Percentiles rank a stretch among this genome's conserved stretches.
phyloP scores from a whole-genome alignment of 2,113 vertebrate genomes.

The Pelobates fuscus region DNA sequence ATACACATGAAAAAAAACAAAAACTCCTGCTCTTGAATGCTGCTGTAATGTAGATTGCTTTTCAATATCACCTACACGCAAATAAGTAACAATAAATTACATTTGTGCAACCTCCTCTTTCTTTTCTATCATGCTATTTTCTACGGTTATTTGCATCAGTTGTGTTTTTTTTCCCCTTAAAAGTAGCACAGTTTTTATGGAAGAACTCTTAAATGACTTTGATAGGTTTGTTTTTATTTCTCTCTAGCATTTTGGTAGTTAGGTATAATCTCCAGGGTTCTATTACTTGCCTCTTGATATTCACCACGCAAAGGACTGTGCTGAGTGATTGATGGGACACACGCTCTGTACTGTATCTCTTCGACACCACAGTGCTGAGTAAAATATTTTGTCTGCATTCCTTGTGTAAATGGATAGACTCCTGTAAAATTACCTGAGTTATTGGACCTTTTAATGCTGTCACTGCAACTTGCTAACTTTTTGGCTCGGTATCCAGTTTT shows the following conservation, averaged over 20 bases:
- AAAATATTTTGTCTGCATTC: slow-evolving; percentile 50
- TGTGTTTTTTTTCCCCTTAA: slow-evolving; percentile 3
- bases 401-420: slow-evolving; percentile 38
- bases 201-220: slow-evolving; percentile 35
- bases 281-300: slow-evolving; percentile 49
- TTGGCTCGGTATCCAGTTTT: slow-evolving; percentile 31
- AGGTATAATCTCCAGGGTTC: slow-evolving; percentile 23
- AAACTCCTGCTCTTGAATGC: too few relatives aligned
- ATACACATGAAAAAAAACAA: too few relatives aligned
- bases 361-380: slow-evolving; percentile 42
- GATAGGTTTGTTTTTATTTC: slow-evolving; percentile 42
- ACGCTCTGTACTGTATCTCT: slow-evolving; percentile 46
- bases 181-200: slow-evolving; percentile 14
- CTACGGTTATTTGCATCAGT: slow-evolving; percentile 1
- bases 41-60: not conserved
- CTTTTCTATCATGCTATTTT: slow-evolving; percentile 12
- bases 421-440: slow-evolving; percentile 50
- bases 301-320: slow-evolving; percentile 45
- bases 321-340: slow-evolving; percentile 22
- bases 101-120: not conserved
- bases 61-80: not conserved
- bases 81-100: not conserved
- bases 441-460: slow-evolving; percentile 45
- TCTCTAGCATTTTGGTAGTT: slow-evolving; percentile 46
- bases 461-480: slow-evolving; percentile 38